Evolutionary conservation across 2,113 vertebrate genomes (phyloP).

Genomic region (Microcebus griseorufus): DNA sequence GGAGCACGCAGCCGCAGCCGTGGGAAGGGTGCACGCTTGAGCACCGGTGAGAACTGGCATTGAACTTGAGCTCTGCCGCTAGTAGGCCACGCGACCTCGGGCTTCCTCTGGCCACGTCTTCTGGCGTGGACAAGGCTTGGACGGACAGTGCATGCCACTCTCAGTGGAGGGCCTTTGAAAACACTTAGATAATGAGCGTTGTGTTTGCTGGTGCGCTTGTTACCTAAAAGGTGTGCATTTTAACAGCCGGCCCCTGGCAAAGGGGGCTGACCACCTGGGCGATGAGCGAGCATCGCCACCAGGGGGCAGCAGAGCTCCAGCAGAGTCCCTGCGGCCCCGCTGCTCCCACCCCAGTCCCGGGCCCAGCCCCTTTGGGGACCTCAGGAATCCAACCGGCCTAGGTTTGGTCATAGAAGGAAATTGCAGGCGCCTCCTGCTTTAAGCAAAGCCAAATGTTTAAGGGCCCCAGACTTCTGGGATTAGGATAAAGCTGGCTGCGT

Average conservation of each 20-base stretch:
- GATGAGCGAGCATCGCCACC: background rate
- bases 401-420: background rate
- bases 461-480: background rate
- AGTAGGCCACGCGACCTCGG: no score
- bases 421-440: background rate
- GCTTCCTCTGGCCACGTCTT: background rate
- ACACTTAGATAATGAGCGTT: background rate
- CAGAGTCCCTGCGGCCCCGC: background rate
- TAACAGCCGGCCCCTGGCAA: background rate
- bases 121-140: background rate
- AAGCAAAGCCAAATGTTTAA: background rate
- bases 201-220: background rate
- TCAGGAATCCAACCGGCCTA: background rate
- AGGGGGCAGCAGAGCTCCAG: slow-evolving; percentile 73
- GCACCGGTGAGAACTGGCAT: background rate
- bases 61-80: background rate
- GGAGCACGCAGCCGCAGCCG: accelerated
- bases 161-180: background rate
- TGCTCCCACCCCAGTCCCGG: no score
- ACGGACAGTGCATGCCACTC: background rate
- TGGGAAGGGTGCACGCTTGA: background rate
- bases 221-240: background rate
- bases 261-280: background rate
- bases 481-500: background rate
- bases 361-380: background rate